Base-by-base conservation (phyloP, 1,140 invertebrate species). In the Leptestheria dahalacensis region DNA sequence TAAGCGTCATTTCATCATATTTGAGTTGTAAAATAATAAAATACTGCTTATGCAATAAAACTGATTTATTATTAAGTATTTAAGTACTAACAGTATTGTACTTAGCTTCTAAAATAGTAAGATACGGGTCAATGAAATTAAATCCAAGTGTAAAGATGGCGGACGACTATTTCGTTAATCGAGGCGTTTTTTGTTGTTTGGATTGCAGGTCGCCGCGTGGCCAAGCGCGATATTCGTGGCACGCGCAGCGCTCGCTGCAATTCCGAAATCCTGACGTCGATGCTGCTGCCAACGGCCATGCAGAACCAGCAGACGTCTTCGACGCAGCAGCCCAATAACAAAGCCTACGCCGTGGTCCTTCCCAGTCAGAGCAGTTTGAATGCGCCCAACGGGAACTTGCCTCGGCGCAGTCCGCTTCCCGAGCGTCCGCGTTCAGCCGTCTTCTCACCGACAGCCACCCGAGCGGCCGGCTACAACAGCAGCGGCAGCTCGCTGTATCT, bases 401-500 rank as follows among this genome's bases (percentile, higher is more conserved):
- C 12, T 55, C 20, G 52, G 23, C 23, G 48, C 9, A 18, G 9
- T 11, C 12, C 52, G 25, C 33, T 41, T 9, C 50, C 60, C 4
- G 48, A 56, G 9, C 57, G 52, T 6, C 53, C 60, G 1, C 56
- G 48, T 11, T 58, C 60, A 41, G 46, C 46, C n/a, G n/a, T 61
- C 18, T 48, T 49, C 15, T 46, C 48, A 9, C 54, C 33, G 15
- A 41, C 15, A 6, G 12, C 60, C 11, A 26, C 26, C 26, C 6
- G 55, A 61, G 18, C 48, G n/a, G 11, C 48, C 26, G 28, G 29
- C 24, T 59, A 46, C 60, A 28, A 20, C 46, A 11, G 15, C 33
- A 26, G 23, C 25, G 26, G 48, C 58, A 52, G 48, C 51, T 10
- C 48, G 12, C 59, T 62, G 15, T 62, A 62, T 29, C 28, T 52